Base-by-base conservation (phyloP, 2,113 vertebrate genomes). In the Choloepus hoffmanni region DNA sequence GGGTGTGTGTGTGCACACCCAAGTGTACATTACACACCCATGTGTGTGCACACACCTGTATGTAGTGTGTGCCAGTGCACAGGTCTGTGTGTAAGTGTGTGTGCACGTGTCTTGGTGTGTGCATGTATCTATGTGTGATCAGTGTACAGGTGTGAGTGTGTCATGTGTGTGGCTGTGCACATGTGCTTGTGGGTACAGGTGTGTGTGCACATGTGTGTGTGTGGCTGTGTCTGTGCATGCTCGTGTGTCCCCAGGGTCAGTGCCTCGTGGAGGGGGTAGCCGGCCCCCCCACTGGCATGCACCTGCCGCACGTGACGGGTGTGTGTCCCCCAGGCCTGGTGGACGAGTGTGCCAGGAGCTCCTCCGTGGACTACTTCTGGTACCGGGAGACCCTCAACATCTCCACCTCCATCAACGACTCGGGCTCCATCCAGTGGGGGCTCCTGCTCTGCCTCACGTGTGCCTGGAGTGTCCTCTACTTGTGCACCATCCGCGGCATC, bases 321-420 rank as follows among this genome's bases (percentile, higher is more conserved):
- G 53, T 11, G 2, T 21, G 36, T 30, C 79, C 33, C 5, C 0
- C 97, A 99, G 99, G 83, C 87, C 95, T 98, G 3, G 50, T 98
- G 85, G 97, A 99, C 0, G 99, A 99, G 90, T 99, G 99, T 28
- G 97, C 97, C 58, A 98, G 95, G 78, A 99, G 99, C 98, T 99
- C 98, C 88, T 96, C 99, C 0, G 99, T 99, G 3, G 99, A 99
- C 98, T 99, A 99, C 94, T 99, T 99, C 98, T 99, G 99, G 99
- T 99, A 99, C 98, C 95, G 99, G 85, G 98, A 99, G 98, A 99
- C 99, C 7, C 97, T 99, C 79, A 99, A 99, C 92, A 98, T 98
- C 87, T 98, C 99, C 1, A 45, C 97, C 4, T 98, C 98, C 73
- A 99, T 99, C 91, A 70, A 81, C 0, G 92, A 99, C 16, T 99